Base-by-base conservation (phyloP, 2,113 vertebrate species). In the Lepisosteus oculatus region DNA sequence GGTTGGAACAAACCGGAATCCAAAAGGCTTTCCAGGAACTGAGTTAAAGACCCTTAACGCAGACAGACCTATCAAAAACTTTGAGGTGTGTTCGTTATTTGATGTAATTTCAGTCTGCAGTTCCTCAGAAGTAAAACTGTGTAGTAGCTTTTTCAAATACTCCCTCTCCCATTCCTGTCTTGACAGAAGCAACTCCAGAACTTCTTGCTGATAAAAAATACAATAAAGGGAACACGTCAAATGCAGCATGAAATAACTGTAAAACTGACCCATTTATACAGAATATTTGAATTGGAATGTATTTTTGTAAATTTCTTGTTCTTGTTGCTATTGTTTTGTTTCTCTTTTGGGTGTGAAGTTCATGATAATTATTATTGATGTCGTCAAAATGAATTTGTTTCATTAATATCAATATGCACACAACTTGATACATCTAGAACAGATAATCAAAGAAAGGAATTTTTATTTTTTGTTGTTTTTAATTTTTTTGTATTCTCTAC, bases 81-180 rank as follows among this genome's bases (percentile, higher is more conserved):
- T 13, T 74, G 62, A 88, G 83, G 75, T 8, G 81, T 57, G 45
- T 55, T 66, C 66, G 17, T 12, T 76, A 72, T 43, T 5, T 59
- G 6, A n/a, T 47, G 71, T 56, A 47, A 72, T 55, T 8, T 70
- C 11, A 55, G 54, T 3, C 66, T 80, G 77, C 12, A 90, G 72
- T 57, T 90, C 83, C 59, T 83, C 70, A 2, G 73, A 54, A 42
- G 87, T 85, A 71, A 89, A 44, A n/a, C 68, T 77, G 3, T 81
- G 79, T 14, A 89, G 64, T 64, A 89, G 51, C 54, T 74, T 76
- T 55, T 90, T 64, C 59, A 93, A 81, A 8, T 76, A 80, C 72
- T 78, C 78, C 67, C 85, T 86, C 79, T 92, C 89, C 76, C 81
- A 73, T 65, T 90, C 87, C 77, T 92, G 88, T 82, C 73, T 83